These are phyloP conservation scores for Epizoanthus stellaris DNA, from an alignment of 92 coral and sea anemone species.

Conservation along the genomic window DNA sequence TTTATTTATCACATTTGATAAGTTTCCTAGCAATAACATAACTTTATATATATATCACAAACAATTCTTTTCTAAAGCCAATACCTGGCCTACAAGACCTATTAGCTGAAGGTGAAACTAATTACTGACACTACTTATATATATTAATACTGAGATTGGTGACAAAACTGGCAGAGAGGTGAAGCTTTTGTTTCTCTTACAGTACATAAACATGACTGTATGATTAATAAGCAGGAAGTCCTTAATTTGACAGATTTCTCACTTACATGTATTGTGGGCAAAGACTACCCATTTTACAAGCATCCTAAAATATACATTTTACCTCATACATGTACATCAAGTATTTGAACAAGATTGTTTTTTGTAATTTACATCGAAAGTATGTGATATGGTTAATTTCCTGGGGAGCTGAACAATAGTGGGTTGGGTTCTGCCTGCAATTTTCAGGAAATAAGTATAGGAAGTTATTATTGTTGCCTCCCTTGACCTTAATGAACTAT, in stretches of 20 bases:
- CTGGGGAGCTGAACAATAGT: constrained; percentile 23
- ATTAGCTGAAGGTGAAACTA: too few relatives aligned
- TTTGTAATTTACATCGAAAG: background rate
- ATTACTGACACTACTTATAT: background rate
- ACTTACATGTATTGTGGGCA: constrained; percentile 5
- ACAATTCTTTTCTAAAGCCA: too few relatives aligned
- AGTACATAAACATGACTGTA: background rate
- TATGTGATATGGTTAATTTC: background rate
- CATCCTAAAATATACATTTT: constrained; percentile 23
- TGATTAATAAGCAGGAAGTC: constrained; percentile 24
- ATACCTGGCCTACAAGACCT: too few relatives aligned
- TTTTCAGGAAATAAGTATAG: constrained; percentile 6
- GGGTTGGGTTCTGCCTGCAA: constrained; percentile 4
- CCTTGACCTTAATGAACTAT: background rate
- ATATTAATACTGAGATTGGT: background rate
- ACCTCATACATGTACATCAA: background rate
- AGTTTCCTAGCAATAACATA: background rate
- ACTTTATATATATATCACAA: too few relatives aligned
- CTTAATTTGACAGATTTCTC: constrained; percentile 19
- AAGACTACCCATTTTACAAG: background rate
- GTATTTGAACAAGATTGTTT: constrained; percentile 11
- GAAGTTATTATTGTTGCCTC: background rate
- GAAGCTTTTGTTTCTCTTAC: background rate
- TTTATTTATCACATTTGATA: background rate
- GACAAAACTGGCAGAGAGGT: background rate